phyloP scores from a whole-genome alignment of 2,888 invertebrate genomes.

The Vanessa cardui region DNA sequence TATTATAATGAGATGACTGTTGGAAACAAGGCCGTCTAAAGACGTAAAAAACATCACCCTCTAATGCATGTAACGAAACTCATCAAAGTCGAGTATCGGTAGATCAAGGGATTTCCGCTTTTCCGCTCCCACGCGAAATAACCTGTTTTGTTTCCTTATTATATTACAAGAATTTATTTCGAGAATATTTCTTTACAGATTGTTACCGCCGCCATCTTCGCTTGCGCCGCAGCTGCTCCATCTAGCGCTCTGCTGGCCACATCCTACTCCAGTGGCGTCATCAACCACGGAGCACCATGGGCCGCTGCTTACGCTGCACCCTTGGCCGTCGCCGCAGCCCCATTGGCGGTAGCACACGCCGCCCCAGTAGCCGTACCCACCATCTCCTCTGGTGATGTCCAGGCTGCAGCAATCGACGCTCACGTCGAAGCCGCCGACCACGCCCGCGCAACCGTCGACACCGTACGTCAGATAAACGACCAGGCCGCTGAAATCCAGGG shows the following conservation, averaged over 20 bases:
- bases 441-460: slow-evolving; percentile 72
- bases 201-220: slow-evolving; percentile 79
- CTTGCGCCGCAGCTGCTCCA: slow-evolving; percentile 73
- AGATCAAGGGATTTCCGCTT: too few relatives aligned
- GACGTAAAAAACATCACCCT: too few relatives aligned
- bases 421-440: slow-evolving; percentile 75
- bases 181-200: slow-evolving; percentile 66
- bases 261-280: slow-evolving; percentile 54
- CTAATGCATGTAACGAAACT: too few relatives aligned
- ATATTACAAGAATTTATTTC: background rate
- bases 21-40: too few relatives aligned
- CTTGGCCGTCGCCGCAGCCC: slow-evolving; percentile 47
- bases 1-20: background rate
- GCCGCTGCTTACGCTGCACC: slow-evolving; percentile 57
- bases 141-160: too few relatives aligned
- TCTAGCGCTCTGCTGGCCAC: slow-evolving; percentile 67
- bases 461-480: slow-evolving; percentile 73
- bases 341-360: slow-evolving; percentile 38
- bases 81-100: too few relatives aligned
- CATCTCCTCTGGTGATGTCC: slow-evolving; percentile 74
- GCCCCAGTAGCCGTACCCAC: slow-evolving; percentile 55
- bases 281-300: slow-evolving; percentile 50
- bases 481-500: slow-evolving; percentile 74
- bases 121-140: too few relatives aligned
- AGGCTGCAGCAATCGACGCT: slow-evolving; percentile 74